Percentiles rank a stretch among this genome's conserved stretches.
Conservation (phyloP, 2,113 vertebrate genomes). For the Sebastes fasciatus region DNA sequence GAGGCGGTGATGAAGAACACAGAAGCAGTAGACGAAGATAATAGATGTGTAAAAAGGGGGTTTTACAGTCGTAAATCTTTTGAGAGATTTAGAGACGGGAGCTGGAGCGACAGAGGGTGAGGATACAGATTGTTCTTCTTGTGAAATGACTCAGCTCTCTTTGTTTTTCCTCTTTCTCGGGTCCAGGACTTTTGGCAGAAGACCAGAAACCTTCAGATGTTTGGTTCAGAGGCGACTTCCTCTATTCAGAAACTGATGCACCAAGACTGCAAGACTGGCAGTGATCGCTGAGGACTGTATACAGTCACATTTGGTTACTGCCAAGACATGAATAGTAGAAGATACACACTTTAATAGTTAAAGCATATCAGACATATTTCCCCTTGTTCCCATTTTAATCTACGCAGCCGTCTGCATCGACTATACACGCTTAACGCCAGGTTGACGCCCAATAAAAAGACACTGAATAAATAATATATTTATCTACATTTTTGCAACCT, state of each 20-base stretch:
- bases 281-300: no score
- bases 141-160: constrained; percentile 24
- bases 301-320: not conserved
- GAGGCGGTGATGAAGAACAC: constrained; percentile 13
- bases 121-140: constrained; percentile 9
- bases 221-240: not conserved
- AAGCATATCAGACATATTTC: no score
- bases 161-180: not conserved
- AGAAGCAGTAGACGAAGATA: constrained; percentile 18
- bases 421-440: no score
- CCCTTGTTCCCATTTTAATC: no score
- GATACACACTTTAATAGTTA: not conserved
- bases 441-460: no score
- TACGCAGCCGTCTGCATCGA: no score
- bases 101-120: not conserved
- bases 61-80: constrained; percentile 15
- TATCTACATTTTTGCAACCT: no score
- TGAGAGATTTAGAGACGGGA: constrained; percentile 10
- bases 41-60: constrained; percentile 8
- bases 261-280: not conserved
- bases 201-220: not conserved
- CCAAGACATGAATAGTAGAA: not conserved
- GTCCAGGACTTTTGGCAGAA: not conserved
- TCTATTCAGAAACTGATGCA: not conserved
- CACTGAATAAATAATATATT: no score